Percentiles rank a stretch among this genome's conserved stretches.
Conservation (phyloP, 1,140 invertebrate genomes). For the Ectropis grisescens region DNA sequence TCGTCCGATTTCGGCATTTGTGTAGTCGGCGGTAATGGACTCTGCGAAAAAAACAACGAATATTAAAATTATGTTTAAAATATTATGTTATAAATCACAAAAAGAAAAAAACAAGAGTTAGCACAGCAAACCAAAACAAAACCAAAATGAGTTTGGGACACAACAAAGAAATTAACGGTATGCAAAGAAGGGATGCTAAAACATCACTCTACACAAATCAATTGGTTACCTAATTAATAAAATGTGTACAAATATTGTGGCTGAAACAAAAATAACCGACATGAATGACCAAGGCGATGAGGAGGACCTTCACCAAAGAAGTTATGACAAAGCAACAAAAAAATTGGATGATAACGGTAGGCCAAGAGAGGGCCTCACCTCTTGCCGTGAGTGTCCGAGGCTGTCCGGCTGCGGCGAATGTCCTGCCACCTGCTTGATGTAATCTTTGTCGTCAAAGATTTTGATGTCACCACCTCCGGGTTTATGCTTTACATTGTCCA, state of each 20-base stretch:
- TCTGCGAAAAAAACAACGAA: constrained; percentile 65
- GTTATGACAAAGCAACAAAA: constrained; percentile 22
- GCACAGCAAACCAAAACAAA: constrained; percentile 17
- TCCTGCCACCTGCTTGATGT: constrained; percentile 85
- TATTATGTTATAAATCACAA: no score
- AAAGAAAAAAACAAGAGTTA: constrained; percentile 14
- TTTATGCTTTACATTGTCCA: constrained; percentile 94
- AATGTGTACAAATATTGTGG: constrained; percentile 70
- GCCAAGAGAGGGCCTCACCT: constrained; percentile 68
- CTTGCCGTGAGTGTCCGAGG: constrained; percentile 75
- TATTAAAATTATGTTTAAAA: constrained; percentile 10
- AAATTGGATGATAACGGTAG: constrained; percentile 2
- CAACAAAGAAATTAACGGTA: constrained; percentile 4
- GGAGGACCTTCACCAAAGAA: constrained; percentile 32
- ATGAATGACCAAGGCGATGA: constrained; percentile 20
- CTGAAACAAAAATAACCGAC: constrained; percentile 62
- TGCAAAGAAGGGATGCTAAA: no score
- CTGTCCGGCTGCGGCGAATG: constrained; percentile 71
- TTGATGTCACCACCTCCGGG: constrained; percentile 94
- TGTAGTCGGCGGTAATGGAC: constrained; percentile 73
- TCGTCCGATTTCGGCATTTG: constrained; percentile 76
- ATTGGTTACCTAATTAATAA: constrained; percentile 59
- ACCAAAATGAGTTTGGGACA: constrained; percentile 11
- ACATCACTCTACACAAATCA: no score
- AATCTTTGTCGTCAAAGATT: constrained; percentile 95